Conservation (phyloP, 2,113 vertebrate genomes). For the Brevimyrus niger region DNA sequence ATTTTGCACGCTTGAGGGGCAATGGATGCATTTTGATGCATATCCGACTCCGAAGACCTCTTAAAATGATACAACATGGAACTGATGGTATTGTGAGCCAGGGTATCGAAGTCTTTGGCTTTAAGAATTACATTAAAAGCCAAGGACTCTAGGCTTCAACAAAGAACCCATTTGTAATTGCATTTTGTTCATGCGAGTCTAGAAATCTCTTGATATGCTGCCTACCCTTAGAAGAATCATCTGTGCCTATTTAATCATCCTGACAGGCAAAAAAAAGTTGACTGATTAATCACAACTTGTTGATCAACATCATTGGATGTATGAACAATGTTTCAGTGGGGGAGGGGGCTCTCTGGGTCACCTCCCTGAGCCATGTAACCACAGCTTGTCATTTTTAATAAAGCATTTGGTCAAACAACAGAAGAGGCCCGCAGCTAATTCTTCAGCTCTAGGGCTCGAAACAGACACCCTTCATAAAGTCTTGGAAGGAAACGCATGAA, state of each 20-base stretch:
- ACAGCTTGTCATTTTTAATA: neutral
- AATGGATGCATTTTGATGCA: neutral
- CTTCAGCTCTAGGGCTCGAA: neutral
- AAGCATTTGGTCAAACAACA: neutral
- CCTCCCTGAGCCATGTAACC: neutral
- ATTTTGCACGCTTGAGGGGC: neutral
- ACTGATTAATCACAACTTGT: neutral
- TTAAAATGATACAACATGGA: neutral
- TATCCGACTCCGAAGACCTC: neutral
- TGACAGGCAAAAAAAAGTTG: neutral
- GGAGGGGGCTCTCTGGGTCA: neutral
- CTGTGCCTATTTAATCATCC: neutral
- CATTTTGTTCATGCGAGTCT: neutral
- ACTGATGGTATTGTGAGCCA: neutral
- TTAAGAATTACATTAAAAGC: neutral
- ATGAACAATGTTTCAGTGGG: neutral
- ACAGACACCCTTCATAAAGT: neutral
- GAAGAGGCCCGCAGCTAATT: neutral
- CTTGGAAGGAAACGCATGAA: slow-evolving; percentile 3
- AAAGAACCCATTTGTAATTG: neutral
- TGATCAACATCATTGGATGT: neutral
- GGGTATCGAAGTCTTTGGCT: neutral
- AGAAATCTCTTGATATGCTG: neutral
- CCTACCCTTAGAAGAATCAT: neutral
- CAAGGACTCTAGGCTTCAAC: neutral